These are phyloP conservation scores for Macquaria australasica DNA, from an alignment of 2,113 vertebrate genomes.

Conservation along the genomic window DNA sequence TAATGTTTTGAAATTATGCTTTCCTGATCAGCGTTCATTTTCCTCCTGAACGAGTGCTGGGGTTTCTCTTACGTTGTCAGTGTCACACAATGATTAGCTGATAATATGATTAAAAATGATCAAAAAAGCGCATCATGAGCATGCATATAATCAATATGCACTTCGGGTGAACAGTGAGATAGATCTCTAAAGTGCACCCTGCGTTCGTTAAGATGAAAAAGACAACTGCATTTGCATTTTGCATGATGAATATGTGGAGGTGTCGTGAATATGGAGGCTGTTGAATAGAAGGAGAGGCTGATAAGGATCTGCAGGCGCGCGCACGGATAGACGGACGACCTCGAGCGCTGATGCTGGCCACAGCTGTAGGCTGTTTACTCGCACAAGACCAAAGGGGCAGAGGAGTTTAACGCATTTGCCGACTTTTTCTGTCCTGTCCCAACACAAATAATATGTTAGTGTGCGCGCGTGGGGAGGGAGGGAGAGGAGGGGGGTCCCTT, in stretches of 20 bases:
- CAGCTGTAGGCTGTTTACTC: conserved; percentile 63
- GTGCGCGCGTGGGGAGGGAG: background rate
- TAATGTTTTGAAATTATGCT: conserved; percentile 36
- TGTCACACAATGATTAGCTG: conserved; percentile 53
- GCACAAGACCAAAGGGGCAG: conserved; percentile 63
- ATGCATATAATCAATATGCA: conserved; percentile 25
- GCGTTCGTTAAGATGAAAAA: conserved; percentile 52
- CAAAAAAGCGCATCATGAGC: background rate
- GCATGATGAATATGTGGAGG: conserved; percentile 80
- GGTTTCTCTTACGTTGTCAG: conserved; percentile 13
- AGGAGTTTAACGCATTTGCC: conserved; percentile 66
- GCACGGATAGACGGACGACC: conserved; percentile 59
- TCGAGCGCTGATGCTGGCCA: conserved; percentile 48
- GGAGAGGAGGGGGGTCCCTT: background rate
- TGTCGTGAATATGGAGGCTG: conserved; percentile 84
- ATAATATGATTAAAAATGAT: conserved; percentile 43
- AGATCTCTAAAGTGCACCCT: conserved; percentile 31
- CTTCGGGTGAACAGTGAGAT: background rate
- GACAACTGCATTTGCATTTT: conserved; percentile 81
- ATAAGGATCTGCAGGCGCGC: conserved; percentile 73
- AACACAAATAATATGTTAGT: conserved; percentile 26
- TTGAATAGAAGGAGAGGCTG: conserved; percentile 71
- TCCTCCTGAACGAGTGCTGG: conserved; percentile 9
- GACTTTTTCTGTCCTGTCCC: conserved; percentile 57
- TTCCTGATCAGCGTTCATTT: conserved; percentile 16